phyloP scores from a whole-genome alignment of 2,888 invertebrate species.

The Drosophila tripunctata region DNA sequence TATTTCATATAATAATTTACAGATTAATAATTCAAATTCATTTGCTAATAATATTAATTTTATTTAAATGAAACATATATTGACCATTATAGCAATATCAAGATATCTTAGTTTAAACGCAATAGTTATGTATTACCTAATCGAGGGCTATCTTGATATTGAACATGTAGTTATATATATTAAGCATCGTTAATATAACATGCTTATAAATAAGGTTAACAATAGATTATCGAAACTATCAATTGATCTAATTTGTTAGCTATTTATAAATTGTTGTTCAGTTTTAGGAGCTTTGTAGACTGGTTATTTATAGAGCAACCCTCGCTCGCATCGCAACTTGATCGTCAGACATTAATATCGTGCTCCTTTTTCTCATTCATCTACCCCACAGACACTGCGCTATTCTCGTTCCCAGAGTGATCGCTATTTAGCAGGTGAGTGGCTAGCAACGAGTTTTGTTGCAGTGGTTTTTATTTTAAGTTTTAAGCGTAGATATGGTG shows the following conservation, averaged over 20 bases:
- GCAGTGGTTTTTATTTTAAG: slow-evolving; percentile 20
- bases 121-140: no score
- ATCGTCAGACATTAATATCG: slow-evolving; percentile 67
- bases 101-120: no score
- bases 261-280: neutral
- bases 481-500: slow-evolving; percentile 34
- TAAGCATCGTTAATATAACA: neutral
- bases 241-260: neutral
- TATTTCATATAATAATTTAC: no score
- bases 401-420: slow-evolving; percentile 85
- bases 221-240: neutral
- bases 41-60: no score
- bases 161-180: no score
- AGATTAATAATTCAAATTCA: no score
- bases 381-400: slow-evolving; percentile 80
- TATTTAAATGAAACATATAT: no score
- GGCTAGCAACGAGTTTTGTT: slow-evolving; percentile 54
- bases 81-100: no score
- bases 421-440: slow-evolving; percentile 85
- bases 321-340: slow-evolving; percentile 62
- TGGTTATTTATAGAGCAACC: slow-evolving; percentile 32
- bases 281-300: neutral
- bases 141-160: no score
- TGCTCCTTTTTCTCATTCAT: slow-evolving; percentile 35
- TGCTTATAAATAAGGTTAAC: neutral